These are phyloP conservation scores for Drosophila meridiana DNA, from an alignment of 2,888 invertebrate genomes.

Conservation along the genomic window DNA sequence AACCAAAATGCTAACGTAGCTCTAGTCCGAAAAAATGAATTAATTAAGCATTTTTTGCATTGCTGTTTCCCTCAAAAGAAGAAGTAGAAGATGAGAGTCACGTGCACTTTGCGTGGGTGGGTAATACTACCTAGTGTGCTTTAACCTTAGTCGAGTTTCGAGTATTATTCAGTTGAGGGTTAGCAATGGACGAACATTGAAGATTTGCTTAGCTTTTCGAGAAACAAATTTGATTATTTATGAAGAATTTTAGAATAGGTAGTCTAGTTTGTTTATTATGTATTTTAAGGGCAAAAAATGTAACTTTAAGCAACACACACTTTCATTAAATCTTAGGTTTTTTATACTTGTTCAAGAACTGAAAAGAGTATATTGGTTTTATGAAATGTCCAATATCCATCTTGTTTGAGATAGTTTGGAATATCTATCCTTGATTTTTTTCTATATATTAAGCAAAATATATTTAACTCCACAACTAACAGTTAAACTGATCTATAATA, in stretches of 20 bases:
- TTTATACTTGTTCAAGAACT: background rate
- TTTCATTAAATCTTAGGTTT: background rate
- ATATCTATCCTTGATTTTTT: no score
- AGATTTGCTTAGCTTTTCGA: background rate
- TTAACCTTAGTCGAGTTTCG: slow-evolving; percentile 12
- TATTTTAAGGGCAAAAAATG: background rate
- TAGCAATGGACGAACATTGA: slow-evolving; percentile 1
- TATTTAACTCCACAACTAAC: background rate
- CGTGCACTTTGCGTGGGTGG: slow-evolving; percentile 57
- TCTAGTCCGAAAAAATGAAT: slow-evolving; percentile 42
- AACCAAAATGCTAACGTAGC: slow-evolving; percentile 45
- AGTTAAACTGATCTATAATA: background rate
- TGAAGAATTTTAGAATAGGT: background rate
- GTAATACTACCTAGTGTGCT: background rate
- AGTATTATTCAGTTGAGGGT: slow-evolving; percentile 18
- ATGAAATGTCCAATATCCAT: background rate
- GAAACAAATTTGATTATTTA: background rate
- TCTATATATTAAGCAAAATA: no score
- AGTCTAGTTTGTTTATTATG: background rate
- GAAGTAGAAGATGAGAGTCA: background rate
- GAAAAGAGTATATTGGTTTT: background rate
- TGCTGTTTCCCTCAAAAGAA: background rate
- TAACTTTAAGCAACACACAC: no score
- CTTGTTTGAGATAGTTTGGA: background rate
- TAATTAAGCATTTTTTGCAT: slow-evolving; percentile 72